Evolutionary conservation across 2,888 invertebrate genomes (phyloP).

Genomic region (Stenurella melanura): DNA sequence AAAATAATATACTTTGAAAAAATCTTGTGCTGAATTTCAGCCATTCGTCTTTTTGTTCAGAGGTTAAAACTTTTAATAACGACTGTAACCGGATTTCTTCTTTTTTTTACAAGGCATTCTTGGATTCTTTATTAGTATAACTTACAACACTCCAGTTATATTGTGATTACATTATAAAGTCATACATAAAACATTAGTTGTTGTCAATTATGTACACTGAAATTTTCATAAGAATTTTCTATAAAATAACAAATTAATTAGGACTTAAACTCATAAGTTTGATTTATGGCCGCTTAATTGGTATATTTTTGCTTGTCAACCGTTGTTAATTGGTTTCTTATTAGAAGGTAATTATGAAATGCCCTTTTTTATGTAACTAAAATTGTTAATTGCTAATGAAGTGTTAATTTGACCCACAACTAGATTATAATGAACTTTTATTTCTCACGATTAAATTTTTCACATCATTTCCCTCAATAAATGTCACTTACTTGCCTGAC

Average conservation of each 20-base stretch:
- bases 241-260: slow-evolving; percentile 5
- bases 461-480: slow-evolving; percentile 30
- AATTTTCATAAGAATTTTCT: slow-evolving; percentile 22
- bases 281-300: slow-evolving; percentile 14
- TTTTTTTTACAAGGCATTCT: no score
- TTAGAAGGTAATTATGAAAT: slow-evolving; percentile 31
- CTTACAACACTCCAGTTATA: background rate
- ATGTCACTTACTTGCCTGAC: slow-evolving; percentile 25
- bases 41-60: no score
- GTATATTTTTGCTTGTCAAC: slow-evolving; percentile 9
- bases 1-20: no score
- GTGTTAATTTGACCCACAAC: slow-evolving; percentile 47
- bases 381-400: slow-evolving; percentile 44
- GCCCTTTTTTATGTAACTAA: slow-evolving; percentile 19
- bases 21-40: no score
- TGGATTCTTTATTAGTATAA: no score
- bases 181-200: slow-evolving; percentile 6
- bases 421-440: slow-evolving; percentile 48
- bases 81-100: no score
- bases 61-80: no score
- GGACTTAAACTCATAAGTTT: slow-evolving; percentile 1
- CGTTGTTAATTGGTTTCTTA: slow-evolving; percentile 31
- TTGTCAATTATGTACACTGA: slow-evolving; percentile 9
- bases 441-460: slow-evolving; percentile 45
- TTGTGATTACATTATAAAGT: background rate